Percentiles rank a stretch among this genome's conserved stretches.
These are phyloP conservation scores for Pseudomyrmex cubaensis DNA, from an alignment of 1,140 invertebrate species.

Conservation along the genomic window DNA sequence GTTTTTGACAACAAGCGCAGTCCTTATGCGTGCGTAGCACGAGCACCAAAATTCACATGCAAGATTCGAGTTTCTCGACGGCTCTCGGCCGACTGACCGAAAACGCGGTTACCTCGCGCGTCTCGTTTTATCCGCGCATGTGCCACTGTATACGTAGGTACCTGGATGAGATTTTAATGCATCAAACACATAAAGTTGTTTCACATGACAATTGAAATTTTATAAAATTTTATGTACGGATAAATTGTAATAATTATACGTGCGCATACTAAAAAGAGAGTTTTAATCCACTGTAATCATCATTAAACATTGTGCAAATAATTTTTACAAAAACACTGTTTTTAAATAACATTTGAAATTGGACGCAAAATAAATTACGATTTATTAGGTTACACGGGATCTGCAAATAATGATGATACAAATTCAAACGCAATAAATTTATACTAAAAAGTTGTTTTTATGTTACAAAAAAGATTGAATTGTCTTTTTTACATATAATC, in stretches of 20 bases:
- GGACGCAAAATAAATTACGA: no score
- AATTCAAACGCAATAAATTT: no score
- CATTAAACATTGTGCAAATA: no score
- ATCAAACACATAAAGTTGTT: not conserved
- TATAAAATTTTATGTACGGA: not conserved
- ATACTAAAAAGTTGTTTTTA: no score
- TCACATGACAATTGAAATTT: not conserved
- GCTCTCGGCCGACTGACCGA: conserved; percentile 79
- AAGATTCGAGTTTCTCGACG: conserved; percentile 70
- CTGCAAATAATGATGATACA: no score
- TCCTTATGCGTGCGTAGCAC: conserved; percentile 66
- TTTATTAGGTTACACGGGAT: no score
- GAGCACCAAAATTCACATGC: conserved; percentile 40
- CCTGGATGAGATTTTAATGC: conserved; percentile 27
- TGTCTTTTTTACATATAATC: no score
- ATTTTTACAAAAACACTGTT: no score
- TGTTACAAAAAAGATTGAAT: no score
- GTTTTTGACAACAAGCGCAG: not conserved
- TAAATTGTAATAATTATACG: not conserved
- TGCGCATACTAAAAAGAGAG: no score
- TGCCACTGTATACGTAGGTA: conserved; percentile 31
- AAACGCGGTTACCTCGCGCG: conserved; percentile 68
- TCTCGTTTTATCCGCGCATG: conserved; percentile 59
- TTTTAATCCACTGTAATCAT: not conserved
- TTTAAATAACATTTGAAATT: no score